Evolutionary conservation across 2,113 vertebrate genomes (phyloP), one percentile per base, ranked within the genome.

Genomic region (Sphaerodactylus townsendi): DNA sequence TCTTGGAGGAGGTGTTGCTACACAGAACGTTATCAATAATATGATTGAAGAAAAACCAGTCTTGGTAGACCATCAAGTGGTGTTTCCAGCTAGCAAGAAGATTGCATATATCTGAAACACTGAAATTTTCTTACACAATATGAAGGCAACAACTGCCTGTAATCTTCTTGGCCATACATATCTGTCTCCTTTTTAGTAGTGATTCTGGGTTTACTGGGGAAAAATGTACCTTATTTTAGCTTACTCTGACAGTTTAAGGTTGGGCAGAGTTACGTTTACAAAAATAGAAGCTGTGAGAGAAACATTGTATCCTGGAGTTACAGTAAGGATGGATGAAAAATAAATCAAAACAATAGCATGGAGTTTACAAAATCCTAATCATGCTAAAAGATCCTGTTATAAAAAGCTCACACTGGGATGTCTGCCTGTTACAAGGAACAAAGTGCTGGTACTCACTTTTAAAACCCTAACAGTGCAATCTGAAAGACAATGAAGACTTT

Each of bases 21-120:
- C 53, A 88, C 44, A 48, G 87, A 92, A 91, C 53, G 87, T 88
- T 90, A 77, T 90, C 91, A 87, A 53, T 86, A 89, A 91, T 23
- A 59, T 69, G 50, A 87, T 41, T 87, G 87, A 84, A 92, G 82
- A 86, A 90, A 94, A 92, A 87, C 3, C 39, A 89, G 23, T 1
- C 82, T 80, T 50, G 33, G 46, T 35, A 85, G 75, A 30, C 77
- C 84, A 78, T 1, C 35, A 88, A 66, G 30, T 30, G 70, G 39
- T 59, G 79, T 79, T 68, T 81, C 82, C 72, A 77, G 87, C 48
- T 85, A 66, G 87, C 15, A n/a, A 88, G 50, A 84, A 76, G 2
- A 21, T 87, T 93, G 79, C 39, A 79, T 81, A 37, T 62, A 62
- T 46, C 37, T 70, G 25, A 77, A 89, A 77, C 33, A 41, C 65